Percentiles rank a stretch among this genome's conserved stretches.
phyloP scores from a whole-genome alignment of 2,113 vertebrate genomes.

The Sphaerodactylus townsendi region DNA sequence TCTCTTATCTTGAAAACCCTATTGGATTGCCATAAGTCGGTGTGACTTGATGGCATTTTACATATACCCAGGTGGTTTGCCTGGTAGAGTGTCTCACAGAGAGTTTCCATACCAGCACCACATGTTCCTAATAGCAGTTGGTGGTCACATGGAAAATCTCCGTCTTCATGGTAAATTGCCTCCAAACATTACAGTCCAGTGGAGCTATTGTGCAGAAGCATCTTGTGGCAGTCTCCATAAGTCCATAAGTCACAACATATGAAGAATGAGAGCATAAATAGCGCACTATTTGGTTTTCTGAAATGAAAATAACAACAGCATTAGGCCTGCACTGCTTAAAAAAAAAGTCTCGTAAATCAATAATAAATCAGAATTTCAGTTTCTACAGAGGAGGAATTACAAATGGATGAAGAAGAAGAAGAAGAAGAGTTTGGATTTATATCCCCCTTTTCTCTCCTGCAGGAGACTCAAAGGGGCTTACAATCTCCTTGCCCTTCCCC shows the following conservation, averaged over 20 bases:
- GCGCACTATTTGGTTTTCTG: neutral
- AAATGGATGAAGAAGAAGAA: neutral
- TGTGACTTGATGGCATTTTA: no score
- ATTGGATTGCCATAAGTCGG: no score
- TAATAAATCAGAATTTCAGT: neutral
- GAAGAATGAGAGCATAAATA: neutral
- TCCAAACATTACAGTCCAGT: neutral
- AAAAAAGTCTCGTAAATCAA: neutral
- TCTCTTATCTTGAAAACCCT: no score
- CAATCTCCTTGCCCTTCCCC: no score
- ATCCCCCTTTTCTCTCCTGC: no score
- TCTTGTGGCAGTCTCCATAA: neutral
- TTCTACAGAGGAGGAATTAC: neutral
- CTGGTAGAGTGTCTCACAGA: neutral
- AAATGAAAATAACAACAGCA: neutral
- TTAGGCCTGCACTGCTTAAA: neutral
- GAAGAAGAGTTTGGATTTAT: no score
- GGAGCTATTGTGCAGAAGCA: neutral
- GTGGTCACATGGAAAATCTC: neutral
- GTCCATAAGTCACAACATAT: neutral
- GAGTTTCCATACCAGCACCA: neutral
- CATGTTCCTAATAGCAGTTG: neutral
- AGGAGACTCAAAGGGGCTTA: no score
- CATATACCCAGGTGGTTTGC: neutral
- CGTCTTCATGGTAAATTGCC: neutral